These are phyloP conservation scores for Blera fallax DNA, from an alignment of 2,888 invertebrate species.

Conservation along the genomic window DNA sequence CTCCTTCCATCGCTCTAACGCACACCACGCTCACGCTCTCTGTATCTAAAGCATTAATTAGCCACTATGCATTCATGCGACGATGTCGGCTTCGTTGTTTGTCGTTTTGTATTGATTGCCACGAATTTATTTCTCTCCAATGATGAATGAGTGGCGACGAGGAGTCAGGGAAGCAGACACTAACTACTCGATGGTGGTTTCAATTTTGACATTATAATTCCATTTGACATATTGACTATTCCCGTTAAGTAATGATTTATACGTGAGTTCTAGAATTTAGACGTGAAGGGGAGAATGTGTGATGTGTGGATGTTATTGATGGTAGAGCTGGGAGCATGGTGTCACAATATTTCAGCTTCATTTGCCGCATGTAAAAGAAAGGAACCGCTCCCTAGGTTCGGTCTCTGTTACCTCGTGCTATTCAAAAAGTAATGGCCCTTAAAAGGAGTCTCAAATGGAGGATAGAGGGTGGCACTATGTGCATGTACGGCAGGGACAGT, in stretches of 20 bases:
- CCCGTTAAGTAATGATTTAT: constrained; percentile 37
- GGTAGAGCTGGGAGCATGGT: background rate
- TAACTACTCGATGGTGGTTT: constrained; percentile 2
- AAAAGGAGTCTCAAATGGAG: no score
- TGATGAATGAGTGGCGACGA: constrained; percentile 52
- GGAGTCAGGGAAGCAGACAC: constrained; percentile 47
- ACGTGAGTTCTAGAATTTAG: constrained; percentile 11
- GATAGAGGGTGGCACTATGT: no score
- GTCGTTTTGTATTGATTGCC: constrained; percentile 51
- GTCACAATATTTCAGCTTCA: background rate
- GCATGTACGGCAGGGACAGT: no score
- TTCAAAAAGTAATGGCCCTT: no score
- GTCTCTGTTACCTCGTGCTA: no score
- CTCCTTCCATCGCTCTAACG: background rate
- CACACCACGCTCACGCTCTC: background rate
- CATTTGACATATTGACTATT: constrained; percentile 59
- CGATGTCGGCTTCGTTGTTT: constrained; percentile 13
- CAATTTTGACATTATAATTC: constrained; percentile 54
- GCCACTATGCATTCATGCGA: constrained; percentile 54
- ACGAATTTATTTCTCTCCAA: constrained; percentile 56
- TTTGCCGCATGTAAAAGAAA: background rate
- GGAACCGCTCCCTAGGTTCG: no score
- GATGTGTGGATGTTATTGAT: background rate
- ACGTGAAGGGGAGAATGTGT: background rate
- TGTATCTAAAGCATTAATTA: constrained; percentile 43